Percentiles rank a stretch among this genome's conserved stretches.
Conservation (phyloP, 2,113 vertebrate species). For the Brachypodius melanocephalos region DNA sequence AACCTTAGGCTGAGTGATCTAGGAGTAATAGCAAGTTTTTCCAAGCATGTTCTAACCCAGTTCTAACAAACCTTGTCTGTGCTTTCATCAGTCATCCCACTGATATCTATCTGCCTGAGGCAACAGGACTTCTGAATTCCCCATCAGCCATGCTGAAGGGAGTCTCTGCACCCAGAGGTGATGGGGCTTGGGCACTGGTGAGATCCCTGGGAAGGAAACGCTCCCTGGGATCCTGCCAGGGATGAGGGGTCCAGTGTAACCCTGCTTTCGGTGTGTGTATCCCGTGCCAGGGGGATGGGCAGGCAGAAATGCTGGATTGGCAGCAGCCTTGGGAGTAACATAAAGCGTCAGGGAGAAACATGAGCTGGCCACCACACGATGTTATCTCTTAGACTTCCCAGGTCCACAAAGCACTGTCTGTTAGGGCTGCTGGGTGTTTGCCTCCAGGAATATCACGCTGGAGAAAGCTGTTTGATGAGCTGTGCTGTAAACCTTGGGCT, state of each 20-base stretch:
- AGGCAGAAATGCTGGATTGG: not conserved
- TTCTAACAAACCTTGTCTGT: not conserved
- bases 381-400: slow-evolving; percentile 8
- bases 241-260: rapidly evolving
- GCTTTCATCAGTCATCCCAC: not conserved
- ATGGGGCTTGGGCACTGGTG: not conserved
- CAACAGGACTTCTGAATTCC: not conserved
- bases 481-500: not conserved
- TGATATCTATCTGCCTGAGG: not conserved
- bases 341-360: not conserved
- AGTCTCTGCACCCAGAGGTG: not conserved
- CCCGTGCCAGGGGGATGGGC: not conserved
- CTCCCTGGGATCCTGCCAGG: not conserved
- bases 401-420: not conserved
- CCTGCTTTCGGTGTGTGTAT: not conserved
- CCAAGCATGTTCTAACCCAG: not conserved
- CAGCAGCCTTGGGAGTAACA: not conserved
- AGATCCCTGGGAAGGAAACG: not conserved
- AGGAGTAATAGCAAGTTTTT: not conserved
- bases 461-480: not conserved
- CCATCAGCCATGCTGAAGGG: not conserved
- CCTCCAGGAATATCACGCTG: not conserved
- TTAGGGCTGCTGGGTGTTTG: not conserved
- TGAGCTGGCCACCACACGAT: not conserved
- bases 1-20: not conserved